Base-by-base conservation (phyloP, 1,140 invertebrate species). In the Trachymyrmex septentrionalis region DNA sequence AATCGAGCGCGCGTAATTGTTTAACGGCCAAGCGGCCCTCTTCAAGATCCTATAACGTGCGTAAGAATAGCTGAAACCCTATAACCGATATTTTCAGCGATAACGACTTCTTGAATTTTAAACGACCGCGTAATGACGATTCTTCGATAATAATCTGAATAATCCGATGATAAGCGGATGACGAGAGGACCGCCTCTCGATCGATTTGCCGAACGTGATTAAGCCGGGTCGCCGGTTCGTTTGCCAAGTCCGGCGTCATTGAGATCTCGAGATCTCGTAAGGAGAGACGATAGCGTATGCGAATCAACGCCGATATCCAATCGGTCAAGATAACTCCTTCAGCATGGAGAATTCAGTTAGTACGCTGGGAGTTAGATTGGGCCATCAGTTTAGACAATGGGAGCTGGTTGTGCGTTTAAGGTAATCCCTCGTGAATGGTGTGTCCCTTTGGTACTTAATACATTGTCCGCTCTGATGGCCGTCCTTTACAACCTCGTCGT, bases 401-500 rank as follows among this genome's bases (percentile, higher is more conserved):
- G 85, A 92, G 86, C 90, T 92, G 89, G 90, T 92, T 89, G 91
- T 84, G 90, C 92, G 89, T 93, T 94, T 94, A 92, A 93, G 92
- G 89, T 94, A 94, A 94, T 94, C 93, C 93, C 92, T 88, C 67
- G 91, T 93, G 92, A 94, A 94, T 94, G 88, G 93, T 94, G 92
- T 94, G 92, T 94, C 92, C 93, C 93, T 93, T 85, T 90, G 91
- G 91, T 93, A 94, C 93, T 94, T 94, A 93, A 94, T 94, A 93
- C 93, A 94, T 94, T 94, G 93, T 94, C 93, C 93, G 86, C 90
- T 89, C 91, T 93, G 90, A 93, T 93, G 91, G 90, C 90, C 90
- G 88, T 93, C 93, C 93, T 94, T 94, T 93, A 94, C 91, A 94
- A 93, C 92, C 93, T 92, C 91, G 88, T 93, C 88, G 87, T 86